These are phyloP conservation scores for Eudyptes chrysolophus DNA, from an alignment of 2,113 vertebrate genomes.

Conservation along the genomic window DNA sequence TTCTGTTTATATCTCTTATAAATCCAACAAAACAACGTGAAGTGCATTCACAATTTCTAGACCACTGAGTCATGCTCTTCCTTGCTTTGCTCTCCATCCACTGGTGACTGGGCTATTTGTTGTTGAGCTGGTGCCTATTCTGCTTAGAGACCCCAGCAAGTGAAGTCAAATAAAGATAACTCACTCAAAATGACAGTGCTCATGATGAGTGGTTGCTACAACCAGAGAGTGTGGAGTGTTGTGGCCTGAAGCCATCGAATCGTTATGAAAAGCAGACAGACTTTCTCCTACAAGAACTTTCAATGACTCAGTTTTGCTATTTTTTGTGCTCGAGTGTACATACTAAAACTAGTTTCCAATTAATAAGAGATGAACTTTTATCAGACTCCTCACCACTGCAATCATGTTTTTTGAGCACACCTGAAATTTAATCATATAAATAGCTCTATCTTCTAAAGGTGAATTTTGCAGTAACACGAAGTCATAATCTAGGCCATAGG, in stretches of 20 bases:
- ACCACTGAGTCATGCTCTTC: background rate
- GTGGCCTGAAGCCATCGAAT: background rate
- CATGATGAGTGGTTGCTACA: background rate
- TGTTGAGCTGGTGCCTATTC: background rate
- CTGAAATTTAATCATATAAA: slow-evolving; percentile 16
- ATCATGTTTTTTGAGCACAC: background rate
- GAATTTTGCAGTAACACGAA: background rate
- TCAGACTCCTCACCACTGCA: background rate
- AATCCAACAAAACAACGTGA: background rate
- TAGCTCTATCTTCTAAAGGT: background rate
- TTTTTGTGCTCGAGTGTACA: background rate
- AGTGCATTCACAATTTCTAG: background rate
- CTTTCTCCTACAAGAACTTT: background rate
- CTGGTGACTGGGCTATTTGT: background rate
- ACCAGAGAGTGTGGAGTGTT: background rate
- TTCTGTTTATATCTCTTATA: background rate
- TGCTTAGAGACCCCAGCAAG: background rate
- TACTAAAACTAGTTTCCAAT: background rate
- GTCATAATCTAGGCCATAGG: background rate
- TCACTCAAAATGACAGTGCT: background rate
- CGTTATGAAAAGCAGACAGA: background rate
- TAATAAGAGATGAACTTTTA: slow-evolving; percentile 28
- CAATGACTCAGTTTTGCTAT: background rate
- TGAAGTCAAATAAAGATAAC: background rate
- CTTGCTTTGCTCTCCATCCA: background rate